Evolutionary conservation across 2,113 vertebrate species (phyloP).

Genomic region (Cepphus grylle): DNA sequence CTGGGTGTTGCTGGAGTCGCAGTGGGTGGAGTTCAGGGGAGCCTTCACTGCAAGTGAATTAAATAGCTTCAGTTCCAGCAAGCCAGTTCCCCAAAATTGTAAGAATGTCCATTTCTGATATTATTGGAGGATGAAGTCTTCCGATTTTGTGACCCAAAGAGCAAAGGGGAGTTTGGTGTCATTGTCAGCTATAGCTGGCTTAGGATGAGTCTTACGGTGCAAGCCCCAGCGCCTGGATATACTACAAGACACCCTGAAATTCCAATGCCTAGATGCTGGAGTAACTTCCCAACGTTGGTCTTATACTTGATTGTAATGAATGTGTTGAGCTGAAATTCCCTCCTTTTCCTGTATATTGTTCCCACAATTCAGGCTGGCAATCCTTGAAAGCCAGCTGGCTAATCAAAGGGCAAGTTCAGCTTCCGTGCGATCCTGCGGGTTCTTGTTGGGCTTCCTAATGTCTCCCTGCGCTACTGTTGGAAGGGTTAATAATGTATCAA

Average conservation of each 20-base stretch:
- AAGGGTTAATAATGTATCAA: not conserved
- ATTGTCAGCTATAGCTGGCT: not conserved
- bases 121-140: not conserved
- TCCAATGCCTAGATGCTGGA: not conserved
- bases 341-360: rapidly evolving
- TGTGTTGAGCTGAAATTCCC: not conserved
- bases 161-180: not conserved
- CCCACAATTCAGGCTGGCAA: not conserved
- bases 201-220: too few relatives aligned
- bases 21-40: not conserved
- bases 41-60: not conserved
- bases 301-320: rapidly evolving
- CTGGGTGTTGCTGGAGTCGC: rapidly evolving
- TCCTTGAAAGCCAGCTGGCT: not conserved
- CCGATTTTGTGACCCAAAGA: not conserved
- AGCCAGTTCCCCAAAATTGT: not conserved
- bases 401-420: not conserved
- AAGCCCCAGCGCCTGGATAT: rapidly evolving
- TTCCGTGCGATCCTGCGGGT: not conserved
- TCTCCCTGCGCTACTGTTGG: not conserved
- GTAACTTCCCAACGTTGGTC: not conserved
- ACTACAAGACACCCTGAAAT: not conserved
- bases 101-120: not conserved
- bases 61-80: not conserved
- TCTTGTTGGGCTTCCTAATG: rapidly evolving